A percentile compares a stretch with the other conserved stretches of the same genome.
Evolutionary conservation across 1,140 invertebrate species (phyloP).

Genomic region (Halesus radiatus): DNA sequence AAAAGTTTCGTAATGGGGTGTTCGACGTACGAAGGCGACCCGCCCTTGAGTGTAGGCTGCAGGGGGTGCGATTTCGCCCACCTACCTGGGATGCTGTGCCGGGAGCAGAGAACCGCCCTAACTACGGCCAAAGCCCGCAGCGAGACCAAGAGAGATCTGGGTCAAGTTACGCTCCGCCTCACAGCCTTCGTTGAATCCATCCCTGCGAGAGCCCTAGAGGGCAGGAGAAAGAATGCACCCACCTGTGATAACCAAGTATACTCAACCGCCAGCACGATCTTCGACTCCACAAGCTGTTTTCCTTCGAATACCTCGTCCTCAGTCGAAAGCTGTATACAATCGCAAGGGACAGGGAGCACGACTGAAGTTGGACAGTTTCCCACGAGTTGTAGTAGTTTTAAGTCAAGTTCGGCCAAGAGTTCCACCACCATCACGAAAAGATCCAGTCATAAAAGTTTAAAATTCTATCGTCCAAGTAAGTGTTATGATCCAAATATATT

Average conservation of each 20-base stretch:
- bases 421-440: conserved; percentile 8
- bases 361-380: conserved; percentile 13
- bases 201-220: not conserved
- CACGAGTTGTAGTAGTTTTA: conserved; percentile 36
- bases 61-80: conserved; percentile 21
- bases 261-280: not conserved
- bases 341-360: not conserved
- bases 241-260: conserved; percentile 27
- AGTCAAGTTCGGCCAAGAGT: not conserved
- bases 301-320: not conserved
- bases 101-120: conserved; percentile 51
- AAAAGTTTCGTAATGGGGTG: conserved; percentile 28
- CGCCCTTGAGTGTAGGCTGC: conserved; percentile 29
- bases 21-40: conserved; percentile 14
- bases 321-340: not conserved
- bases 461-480: conserved; percentile 43
- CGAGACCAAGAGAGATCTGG: conserved; percentile 33
- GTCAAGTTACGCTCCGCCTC: conserved; percentile 18
- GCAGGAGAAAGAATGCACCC: not conserved
- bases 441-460: conserved; percentile 40
- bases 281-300: not conserved
- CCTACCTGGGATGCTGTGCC: conserved; percentile 43
- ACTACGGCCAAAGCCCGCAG: conserved; percentile 35
- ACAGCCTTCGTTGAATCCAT: not conserved
- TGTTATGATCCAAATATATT: not conserved